Percentiles rank a stretch among this genome's conserved stretches.
phyloP scores from a whole-genome alignment of 2,113 vertebrate genomes.

The Caretta caretta region DNA sequence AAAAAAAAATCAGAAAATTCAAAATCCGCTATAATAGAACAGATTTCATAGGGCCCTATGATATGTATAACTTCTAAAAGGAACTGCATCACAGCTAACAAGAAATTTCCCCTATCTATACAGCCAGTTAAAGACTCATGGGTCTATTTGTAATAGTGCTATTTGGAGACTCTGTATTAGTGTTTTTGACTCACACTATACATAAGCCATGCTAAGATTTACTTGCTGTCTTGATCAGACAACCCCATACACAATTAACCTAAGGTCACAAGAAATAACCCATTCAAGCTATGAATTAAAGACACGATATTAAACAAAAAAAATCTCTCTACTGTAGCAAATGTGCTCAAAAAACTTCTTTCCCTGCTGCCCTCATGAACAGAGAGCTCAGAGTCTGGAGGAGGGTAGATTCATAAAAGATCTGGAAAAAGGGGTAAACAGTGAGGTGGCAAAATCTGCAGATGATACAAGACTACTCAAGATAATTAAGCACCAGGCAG shows the following conservation, averaged over 20 bases:
- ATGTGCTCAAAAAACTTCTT: neutral
- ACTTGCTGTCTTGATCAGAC: neutral
- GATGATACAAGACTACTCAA: too few species aligned
- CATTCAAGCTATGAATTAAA: neutral
- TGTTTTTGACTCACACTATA: neutral
- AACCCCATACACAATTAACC: neutral
- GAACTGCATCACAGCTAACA: neutral
- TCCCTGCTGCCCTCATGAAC: neutral
- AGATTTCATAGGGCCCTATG: too few species aligned
- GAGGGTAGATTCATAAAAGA: too few species aligned
- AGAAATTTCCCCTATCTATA: neutral
- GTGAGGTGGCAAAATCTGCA: too few species aligned
- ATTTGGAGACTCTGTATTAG: neutral
- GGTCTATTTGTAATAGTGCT: neutral
- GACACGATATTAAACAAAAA: neutral
- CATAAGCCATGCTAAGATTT: neutral
- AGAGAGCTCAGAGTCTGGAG: neutral
- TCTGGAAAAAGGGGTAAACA: too few species aligned
- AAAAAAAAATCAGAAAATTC: too few species aligned
- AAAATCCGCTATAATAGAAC: too few species aligned
- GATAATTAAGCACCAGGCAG: too few species aligned
- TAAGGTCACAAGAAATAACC: neutral
- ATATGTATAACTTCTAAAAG: neutral
- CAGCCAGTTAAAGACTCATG: neutral
- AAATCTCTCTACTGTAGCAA: neutral